A percentile compares a stretch with the other conserved stretches of the same genome.
Conservation (phyloP, 2,797 vertebrate species). For the Uromys caudimaculatus region DNA sequence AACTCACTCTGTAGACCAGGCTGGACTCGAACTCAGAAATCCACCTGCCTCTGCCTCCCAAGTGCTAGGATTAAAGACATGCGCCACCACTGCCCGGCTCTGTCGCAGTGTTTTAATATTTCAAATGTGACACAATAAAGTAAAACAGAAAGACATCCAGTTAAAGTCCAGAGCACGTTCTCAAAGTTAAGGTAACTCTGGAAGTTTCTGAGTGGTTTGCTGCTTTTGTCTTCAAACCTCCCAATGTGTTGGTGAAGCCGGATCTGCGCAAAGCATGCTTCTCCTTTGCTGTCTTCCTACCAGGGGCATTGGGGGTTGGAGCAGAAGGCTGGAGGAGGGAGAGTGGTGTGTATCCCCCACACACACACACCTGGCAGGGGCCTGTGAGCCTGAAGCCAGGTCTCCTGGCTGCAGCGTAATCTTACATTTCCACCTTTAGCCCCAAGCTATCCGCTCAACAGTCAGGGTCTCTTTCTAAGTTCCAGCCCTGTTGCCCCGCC, state of each 20-base stretch:
- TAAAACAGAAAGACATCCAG: background rate
- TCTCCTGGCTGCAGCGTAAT: background rate
- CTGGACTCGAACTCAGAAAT: background rate
- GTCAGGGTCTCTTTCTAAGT: background rate
- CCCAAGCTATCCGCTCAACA: background rate
- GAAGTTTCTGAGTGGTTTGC: background rate
- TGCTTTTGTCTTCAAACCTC: background rate
- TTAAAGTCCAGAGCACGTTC: background rate
- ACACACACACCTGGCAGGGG: background rate
- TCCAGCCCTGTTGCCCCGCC: accelerated
- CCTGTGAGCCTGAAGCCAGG: background rate
- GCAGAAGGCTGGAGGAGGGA: background rate
- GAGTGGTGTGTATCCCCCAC: background rate
- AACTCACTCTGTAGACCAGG: too few relatives aligned
- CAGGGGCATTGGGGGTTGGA: background rate
- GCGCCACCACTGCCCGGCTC: too few relatives aligned
- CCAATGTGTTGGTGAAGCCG: background rate
- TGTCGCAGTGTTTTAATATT: background rate
- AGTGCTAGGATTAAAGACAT: background rate
- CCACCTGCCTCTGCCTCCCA: background rate
- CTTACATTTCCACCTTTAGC: background rate
- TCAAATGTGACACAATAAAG: background rate
- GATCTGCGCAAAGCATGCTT: background rate
- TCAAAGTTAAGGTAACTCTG: background rate
- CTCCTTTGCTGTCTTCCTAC: background rate